These are phyloP conservation scores for Zeus faber DNA, from an alignment of 2,113 vertebrate species.

Conservation along the genomic window DNA sequence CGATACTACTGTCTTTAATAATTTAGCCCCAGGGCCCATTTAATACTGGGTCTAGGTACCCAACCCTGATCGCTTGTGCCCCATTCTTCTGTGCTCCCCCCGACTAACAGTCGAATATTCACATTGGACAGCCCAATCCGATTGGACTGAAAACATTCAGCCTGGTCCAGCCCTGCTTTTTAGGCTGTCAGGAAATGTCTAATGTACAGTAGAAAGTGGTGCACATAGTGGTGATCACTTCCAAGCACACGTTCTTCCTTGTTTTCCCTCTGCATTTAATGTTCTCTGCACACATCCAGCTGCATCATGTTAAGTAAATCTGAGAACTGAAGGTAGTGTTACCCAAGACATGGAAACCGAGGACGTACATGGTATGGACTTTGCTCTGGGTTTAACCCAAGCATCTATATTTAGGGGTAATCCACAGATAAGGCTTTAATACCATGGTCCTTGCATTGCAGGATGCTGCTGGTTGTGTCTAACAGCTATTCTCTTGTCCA, in stretches of 20 bases:
- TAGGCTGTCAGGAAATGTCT: no score
- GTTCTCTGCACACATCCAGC: slow-evolving; percentile 12
- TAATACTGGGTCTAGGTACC: no score
- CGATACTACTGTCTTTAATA: no score
- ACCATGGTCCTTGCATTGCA: slow-evolving; percentile 52
- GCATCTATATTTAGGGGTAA: slow-evolving; percentile 78
- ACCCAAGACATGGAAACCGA: slow-evolving; percentile 58
- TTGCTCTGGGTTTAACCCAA: slow-evolving; percentile 68
- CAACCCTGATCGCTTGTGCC: no score
- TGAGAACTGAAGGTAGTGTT: slow-evolving; percentile 37
- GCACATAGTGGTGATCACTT: no score
- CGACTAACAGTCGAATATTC: no score
- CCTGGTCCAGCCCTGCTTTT: no score
- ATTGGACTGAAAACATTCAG: no score
- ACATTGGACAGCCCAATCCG: no score
- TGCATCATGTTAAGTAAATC: slow-evolving; percentile 43
- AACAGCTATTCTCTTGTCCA: slow-evolving; percentile 9
- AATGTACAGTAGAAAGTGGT: no score
- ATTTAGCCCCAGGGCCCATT: no score
- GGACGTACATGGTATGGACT: slow-evolving; percentile 59
- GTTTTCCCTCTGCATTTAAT: background rate
- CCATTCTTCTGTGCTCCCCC: no score
- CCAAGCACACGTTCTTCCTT: background rate
- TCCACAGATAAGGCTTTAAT: slow-evolving; percentile 74
- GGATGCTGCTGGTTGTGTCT: slow-evolving; percentile 47